phyloP scores from a whole-genome alignment of 2,797 vertebrate genomes.

The Babyrousa celebensis region DNA sequence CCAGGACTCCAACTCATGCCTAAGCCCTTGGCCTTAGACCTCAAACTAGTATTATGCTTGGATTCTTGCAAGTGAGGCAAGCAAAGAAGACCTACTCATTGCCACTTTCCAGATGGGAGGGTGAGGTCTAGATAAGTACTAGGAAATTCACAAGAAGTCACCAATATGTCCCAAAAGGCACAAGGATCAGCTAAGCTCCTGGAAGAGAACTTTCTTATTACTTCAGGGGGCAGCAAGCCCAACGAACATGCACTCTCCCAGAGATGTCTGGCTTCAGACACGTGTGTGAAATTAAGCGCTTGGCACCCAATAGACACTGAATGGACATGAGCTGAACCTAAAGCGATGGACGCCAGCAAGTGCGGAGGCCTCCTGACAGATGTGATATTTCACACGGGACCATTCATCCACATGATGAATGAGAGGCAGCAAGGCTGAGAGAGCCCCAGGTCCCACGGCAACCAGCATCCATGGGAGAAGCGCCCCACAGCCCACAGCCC shows the following conservation, averaged over 20 bases:
- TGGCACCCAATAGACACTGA: neutral
- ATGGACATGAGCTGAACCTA: neutral
- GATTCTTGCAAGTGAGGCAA: neutral
- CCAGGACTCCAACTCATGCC: neutral
- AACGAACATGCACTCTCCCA: neutral
- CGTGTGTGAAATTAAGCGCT: slow-evolving; percentile 23
- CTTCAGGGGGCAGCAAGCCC: neutral
- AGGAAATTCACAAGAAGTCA: neutral
- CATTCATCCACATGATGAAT: slow-evolving; percentile 17
- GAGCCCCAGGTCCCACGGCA: neutral
- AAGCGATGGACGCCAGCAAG: neutral
- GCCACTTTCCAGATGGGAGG: neutral
- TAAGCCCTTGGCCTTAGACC: neutral
- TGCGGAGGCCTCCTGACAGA: neutral
- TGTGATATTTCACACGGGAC: neutral
- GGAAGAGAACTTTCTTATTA: neutral
- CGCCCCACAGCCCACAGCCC: neutral
- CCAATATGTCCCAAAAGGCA: neutral
- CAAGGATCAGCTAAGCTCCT: neutral
- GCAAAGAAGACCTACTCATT: neutral
- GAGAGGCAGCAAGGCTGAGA: neutral
- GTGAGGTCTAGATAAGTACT: neutral
- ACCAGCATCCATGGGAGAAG: neutral
- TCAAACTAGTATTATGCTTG: neutral
- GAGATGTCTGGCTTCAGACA: neutral